Base-by-base conservation (phyloP, 2,113 vertebrate genomes). In the Cyanoramphus novaezelandiae region DNA sequence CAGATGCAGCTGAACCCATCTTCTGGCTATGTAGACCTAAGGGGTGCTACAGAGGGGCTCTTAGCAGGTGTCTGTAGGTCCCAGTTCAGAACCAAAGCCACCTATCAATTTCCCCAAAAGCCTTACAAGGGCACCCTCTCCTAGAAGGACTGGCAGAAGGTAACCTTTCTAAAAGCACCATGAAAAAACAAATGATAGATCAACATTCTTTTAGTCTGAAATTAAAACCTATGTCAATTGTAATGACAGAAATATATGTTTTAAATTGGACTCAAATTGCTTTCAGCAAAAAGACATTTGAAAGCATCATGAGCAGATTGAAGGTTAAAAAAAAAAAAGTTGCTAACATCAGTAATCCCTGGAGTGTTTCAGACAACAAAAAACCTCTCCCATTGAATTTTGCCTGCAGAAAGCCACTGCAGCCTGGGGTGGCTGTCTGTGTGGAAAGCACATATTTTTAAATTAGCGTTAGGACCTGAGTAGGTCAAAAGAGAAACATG, bases 401-500 rank as follows among this genome's bases (percentile, higher is more conserved):
- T 35, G 16, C 63, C 41, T 14, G 9, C 43, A 37, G 47, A 86
- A 94, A 93, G 43, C 43, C 77, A 89, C 53, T 88, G 52, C 70
- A 72, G 39, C n/a, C 76, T 47, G 29, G 28, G 86, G 41, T 63
- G 50, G 17, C 31, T 80, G 41, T 43, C 74, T 86, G 79, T 89
- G 70, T 67, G 43, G 65, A 97, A 97, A 88, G 33, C 83, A 72
- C 31, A 71, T 63, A 39, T 47, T 97, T 91, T 96, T 63, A 93
- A 92, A 89, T 76, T 86, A 94, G 82, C 28, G 2, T 95, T 96
- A 93, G 28, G 53, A 88, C 23, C 65, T 78, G n/a, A 71, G 81
- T 50, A 83, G 41, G 75, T 92, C 8, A 18, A 97, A 97, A 93
- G 50, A 88, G 13, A 97, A 95, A 95, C 50, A 35, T 59, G 31